Percentiles rank a stretch among this genome's conserved stretches.
phyloP scores from a whole-genome alignment of 1,140 invertebrate species.

The Platorchestia sp. region DNA sequence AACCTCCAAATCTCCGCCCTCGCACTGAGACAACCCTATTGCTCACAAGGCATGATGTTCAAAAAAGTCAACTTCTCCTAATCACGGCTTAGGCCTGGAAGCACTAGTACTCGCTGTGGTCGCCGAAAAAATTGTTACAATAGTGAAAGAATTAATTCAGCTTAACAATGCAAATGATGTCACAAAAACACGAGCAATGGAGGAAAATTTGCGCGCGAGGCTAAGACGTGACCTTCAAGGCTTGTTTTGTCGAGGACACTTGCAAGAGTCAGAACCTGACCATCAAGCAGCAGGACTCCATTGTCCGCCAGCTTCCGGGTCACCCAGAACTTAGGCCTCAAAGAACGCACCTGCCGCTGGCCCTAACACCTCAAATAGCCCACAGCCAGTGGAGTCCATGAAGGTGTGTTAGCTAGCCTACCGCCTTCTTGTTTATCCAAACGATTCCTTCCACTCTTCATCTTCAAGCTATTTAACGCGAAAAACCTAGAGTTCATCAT shows the following conservation, averaged over 20 bases:
- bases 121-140: not conserved
- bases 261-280: constrained; percentile 10
- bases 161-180: not conserved
- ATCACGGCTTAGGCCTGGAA: not conserved
- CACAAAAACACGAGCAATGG: not conserved
- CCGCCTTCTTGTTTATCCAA: not conserved
- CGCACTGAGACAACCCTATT: not conserved
- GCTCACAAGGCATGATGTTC: not conserved
- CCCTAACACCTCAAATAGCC: not conserved
- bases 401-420: not conserved
- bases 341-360: not conserved
- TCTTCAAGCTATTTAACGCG: too few relatives aligned
- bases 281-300: not conserved
- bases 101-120: not conserved
- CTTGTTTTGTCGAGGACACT: not conserved
- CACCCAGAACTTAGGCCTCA: not conserved
- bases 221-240: not conserved
- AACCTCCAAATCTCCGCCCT: not conserved
- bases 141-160: not conserved
- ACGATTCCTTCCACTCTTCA: not conserved
- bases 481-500: not conserved
- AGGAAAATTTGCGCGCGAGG: not conserved
- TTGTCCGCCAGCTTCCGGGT: constrained; percentile 9
- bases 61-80: not conserved
- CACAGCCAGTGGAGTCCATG: not conserved